Base-by-base conservation (phyloP, 2,113 vertebrate genomes). In the Spilogale gracilis region DNA sequence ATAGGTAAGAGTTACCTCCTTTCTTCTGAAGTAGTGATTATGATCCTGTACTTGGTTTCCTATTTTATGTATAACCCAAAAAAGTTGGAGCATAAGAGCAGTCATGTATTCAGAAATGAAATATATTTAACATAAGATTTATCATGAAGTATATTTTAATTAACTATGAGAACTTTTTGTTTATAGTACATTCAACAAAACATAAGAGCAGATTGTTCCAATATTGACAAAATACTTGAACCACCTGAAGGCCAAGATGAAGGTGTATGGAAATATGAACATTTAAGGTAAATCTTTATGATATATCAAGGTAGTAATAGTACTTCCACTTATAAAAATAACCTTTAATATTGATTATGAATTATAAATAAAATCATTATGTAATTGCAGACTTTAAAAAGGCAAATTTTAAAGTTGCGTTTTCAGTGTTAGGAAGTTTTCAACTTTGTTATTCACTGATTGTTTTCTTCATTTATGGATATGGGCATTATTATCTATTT, bases 221-320 rank as follows among this genome's bases (percentile, higher is more conserved):
- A 99, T 98, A 99, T 99, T 89, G 99, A 99, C 98, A 99, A 99
- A 98, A 99, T 99, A 98, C 99, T 99, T 98, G 99, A 99, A 96
- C 99, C 99, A 97, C 99, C 99, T 0, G 99, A 99, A 98, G 99
- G 99, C 85, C 99, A 99, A 98, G 99, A 99, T 97, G 99, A 99
- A 98, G 99, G 99, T 0, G 99, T 99, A 6, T 99, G 99, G 99
- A 99, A 99, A 71, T 99, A 99, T n/a, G 99, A 99, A 98, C 99
- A 99, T 98, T 99, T 99, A 98, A 99, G 99, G 99, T 99, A 99
- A 96, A 97, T 96, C 82, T 76, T 93, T n/a, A 30, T 82, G 63
- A 92, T 94, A 38, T 81, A 65, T 93, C 4, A 91, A 94, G 71
- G 48, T 16, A 65, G 27, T 52, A 56, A 18, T 38, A 76, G 14